These are phyloP conservation scores for Lycocorax pyrrhopterus DNA, from an alignment of 2,113 vertebrate genomes.

Conservation along the genomic window DNA sequence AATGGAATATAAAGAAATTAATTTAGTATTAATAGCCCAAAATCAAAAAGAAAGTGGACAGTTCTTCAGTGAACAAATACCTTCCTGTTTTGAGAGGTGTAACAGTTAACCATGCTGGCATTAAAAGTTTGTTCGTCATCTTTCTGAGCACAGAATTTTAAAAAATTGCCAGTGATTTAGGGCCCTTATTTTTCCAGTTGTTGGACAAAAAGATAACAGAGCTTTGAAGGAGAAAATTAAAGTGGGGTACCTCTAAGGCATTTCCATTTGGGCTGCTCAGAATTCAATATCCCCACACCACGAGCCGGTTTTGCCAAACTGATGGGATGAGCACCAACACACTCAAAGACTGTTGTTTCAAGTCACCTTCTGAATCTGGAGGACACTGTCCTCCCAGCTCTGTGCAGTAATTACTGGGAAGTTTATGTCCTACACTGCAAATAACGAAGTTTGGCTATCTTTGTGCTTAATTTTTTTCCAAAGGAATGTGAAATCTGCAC, in stretches of 20 bases:
- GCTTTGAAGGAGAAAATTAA: background rate
- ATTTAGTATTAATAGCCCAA: background rate
- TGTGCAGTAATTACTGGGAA: accelerated
- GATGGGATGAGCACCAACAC: background rate
- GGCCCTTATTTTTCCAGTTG: background rate
- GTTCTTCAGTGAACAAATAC: background rate
- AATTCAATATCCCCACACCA: background rate
- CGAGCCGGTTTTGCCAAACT: background rate
- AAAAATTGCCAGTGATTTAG: background rate
- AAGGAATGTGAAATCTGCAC: background rate
- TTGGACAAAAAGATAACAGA: background rate
- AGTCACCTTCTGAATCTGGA: background rate
- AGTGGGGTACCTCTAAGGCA: background rate
- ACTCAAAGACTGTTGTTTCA: background rate
- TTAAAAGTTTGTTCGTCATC: background rate
- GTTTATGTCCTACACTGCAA: background rate
- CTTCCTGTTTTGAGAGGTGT: background rate
- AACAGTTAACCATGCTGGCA: background rate
- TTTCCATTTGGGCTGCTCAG: background rate
- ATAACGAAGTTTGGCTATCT: background rate
- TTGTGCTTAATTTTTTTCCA: background rate
- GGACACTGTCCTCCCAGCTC: background rate
- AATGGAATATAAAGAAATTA: background rate
- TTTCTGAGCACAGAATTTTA: background rate
- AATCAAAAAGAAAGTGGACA: background rate